Base-by-base conservation (phyloP, 2,113 vertebrate genomes). In the Amblyornis subalaris region DNA sequence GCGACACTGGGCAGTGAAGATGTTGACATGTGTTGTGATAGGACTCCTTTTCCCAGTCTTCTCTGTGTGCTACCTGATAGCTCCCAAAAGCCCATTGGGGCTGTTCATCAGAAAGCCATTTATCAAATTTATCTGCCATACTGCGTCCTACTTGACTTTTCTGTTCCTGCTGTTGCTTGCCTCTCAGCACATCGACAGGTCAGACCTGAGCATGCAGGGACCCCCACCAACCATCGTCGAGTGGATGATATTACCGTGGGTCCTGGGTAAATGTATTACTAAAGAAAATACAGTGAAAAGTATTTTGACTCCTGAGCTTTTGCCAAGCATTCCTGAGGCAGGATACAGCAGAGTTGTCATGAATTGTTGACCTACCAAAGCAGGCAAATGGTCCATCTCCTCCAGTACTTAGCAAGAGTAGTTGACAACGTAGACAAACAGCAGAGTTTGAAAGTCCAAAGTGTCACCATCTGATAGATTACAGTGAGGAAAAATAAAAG, bases 81-180 rank as follows among this genome's bases (percentile, higher is more conserved):
- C 97, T 67, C 99, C 99, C 47, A 99, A 99, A 97, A 99, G 98
- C 96, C 98, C 98, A 24, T 96, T 98, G 18, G 99, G 99, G 89
- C 97, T 99, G 23, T 99, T 99, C 98, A 99, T 99, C 97, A 98
- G 98, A 93, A 99, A 99, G 95, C 99, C 99, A 90, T 99, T 99
- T 97, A 99, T 99, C 98, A 99, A 99, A 98, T 99, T 99, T 97
- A 99, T 99, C 98, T 99, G 99, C 97, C 99, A 99, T 96, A 99
- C 99, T 6, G 98, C 99, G n/a, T 99, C 99, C 61, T 99, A 99
- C 97, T 97, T 99, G 98, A 99, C 99, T 95, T 99, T 99, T 97
- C 98, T 99, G 94, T 99, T 99, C 96, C 98, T 99, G 93, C 98
- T 99, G 94, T 94, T 99, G 89, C 97, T 99, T 91, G 99, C 99